These are phyloP conservation scores for Chrysina gloriosa DNA, from an alignment of 2,888 invertebrate species.

Conservation along the genomic window DNA sequence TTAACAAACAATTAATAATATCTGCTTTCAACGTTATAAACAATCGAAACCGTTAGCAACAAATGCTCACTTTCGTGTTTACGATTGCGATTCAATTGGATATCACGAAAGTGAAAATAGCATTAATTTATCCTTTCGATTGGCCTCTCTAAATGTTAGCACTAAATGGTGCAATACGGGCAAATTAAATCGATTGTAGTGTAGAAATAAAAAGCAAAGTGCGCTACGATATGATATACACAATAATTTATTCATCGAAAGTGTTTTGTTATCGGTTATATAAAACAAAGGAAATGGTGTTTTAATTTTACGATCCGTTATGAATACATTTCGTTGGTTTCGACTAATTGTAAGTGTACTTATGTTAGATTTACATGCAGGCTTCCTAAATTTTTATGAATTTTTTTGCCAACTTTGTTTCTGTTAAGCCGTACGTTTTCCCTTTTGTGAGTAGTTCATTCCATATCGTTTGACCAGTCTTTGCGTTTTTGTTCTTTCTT, in stretches of 20 bases:
- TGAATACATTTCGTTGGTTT: no score
- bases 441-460: no score
- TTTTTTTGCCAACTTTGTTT: no score
- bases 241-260: neutral
- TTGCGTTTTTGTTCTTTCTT: no score
- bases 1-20: neutral
- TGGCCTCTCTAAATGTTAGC: neutral
- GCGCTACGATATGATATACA: neutral
- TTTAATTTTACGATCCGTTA: no score
- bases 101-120: neutral
- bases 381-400: no score
- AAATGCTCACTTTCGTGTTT: neutral
- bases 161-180: neutral
- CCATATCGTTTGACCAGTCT: no score
- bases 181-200: constrained; percentile 1
- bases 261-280: neutral
- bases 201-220: neutral
- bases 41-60: constrained; percentile 1
- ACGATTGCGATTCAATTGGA: neutral
- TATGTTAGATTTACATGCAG: no score
- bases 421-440: no score
- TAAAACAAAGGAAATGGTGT: neutral
- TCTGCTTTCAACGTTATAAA: neutral
- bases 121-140: neutral
- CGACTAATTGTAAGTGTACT: no score